Base-by-base conservation (phyloP, 2,888 invertebrate genomes). In the Tipula vernalis region DNA sequence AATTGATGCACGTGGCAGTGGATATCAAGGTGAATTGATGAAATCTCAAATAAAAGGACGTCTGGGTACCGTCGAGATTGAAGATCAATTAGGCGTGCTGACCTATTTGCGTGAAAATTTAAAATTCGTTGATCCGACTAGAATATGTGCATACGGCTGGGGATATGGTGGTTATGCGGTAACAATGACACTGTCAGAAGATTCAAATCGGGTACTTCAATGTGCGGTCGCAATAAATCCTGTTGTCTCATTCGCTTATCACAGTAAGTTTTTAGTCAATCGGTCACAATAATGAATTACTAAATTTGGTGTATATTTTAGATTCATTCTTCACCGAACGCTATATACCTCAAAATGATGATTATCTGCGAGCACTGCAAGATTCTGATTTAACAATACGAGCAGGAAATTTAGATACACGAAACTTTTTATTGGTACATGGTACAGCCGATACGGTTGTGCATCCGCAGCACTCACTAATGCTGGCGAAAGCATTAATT, bases 241-340 rank as follows among this genome's bases (percentile, higher is more conserved):
- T 0, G 95, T 98, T 88, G 95, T 96, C 0, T 96, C 96, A 90
- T 96, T 97, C 92, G 92, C 94, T 87, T 96, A 95, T 89, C 96
- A 97, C 89, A 96, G 95, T 95, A 89, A 93, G 94, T 92, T 86
- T 36, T 86, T 86, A 51, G 18, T 36, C 44, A 10, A 6, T 1
- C 10, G 2, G 6, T 51, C n/a, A 13, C 5, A 10, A 39, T 39
- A 10, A 41, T 15, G 5, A 15, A 39, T 39, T 39, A 39, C 2
- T 85, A 18, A 85, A 10, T 44, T 44, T 44, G 8, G 1, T 44
- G 28, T 2, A 28, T 5, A 85, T 86, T 87, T 71, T 90, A 97
- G 96, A 96, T 92, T 96, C 98, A 5, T 96, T 95, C 89, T 98
- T 97, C 92, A 96, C 98, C 87, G 98, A 98, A 92, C 94, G 97